A percentile compares a stretch with the other conserved stretches of the same genome.
Conservation (phyloP, 2,888 invertebrate genomes). For the Zaprionus lineosus region DNA sequence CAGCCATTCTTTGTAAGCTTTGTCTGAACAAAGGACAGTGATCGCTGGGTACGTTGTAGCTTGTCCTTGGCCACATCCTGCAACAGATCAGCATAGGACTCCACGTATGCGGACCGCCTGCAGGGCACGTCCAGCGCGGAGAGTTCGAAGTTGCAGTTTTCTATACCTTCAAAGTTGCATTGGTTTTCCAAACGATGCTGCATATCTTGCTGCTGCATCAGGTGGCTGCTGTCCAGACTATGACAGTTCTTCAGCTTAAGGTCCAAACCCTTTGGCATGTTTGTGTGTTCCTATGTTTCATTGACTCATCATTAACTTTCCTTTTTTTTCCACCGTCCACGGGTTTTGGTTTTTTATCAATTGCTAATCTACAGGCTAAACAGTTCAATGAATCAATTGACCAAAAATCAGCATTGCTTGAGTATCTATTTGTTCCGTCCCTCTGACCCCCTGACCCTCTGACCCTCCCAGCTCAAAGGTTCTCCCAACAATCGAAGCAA, state of each 20-base stretch:
- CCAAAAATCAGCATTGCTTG: slow-evolving; percentile 13
- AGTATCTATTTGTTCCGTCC: too few relatives aligned
- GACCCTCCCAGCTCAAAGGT: too few relatives aligned
- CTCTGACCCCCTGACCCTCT: background rate
- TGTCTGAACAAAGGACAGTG: slow-evolving; percentile 75
- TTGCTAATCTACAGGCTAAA: slow-evolving; percentile 6
- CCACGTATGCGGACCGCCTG: slow-evolving; percentile 56
- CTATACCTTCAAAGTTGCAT: slow-evolving; percentile 26
- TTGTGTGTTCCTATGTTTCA: slow-evolving; percentile 5
- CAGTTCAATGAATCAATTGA: slow-evolving; percentile 31
- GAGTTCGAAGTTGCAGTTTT: slow-evolving; percentile 48
- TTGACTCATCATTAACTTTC: slow-evolving; percentile 24
- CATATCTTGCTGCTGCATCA: slow-evolving; percentile 7
- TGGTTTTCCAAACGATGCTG: background rate
- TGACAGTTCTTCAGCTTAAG: slow-evolving; percentile 64
- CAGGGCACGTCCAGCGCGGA: slow-evolving; percentile 20
- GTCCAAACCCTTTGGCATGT: slow-evolving; percentile 44
- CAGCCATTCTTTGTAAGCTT: slow-evolving; percentile 78
- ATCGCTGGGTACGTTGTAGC: slow-evolving; percentile 39
- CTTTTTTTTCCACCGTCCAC: background rate
- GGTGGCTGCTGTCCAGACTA: slow-evolving; percentile 56
- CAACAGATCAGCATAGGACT: slow-evolving; percentile 53
- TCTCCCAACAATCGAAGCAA: too few relatives aligned
- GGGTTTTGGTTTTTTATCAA: slow-evolving; percentile 17
- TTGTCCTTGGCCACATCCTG: slow-evolving; percentile 44